A percentile compares a stretch with the other conserved stretches of the same genome.
phyloP scores from a whole-genome alignment of 1,140 invertebrate genomes.

The Paramacrobiotus metropolitanus region DNA sequence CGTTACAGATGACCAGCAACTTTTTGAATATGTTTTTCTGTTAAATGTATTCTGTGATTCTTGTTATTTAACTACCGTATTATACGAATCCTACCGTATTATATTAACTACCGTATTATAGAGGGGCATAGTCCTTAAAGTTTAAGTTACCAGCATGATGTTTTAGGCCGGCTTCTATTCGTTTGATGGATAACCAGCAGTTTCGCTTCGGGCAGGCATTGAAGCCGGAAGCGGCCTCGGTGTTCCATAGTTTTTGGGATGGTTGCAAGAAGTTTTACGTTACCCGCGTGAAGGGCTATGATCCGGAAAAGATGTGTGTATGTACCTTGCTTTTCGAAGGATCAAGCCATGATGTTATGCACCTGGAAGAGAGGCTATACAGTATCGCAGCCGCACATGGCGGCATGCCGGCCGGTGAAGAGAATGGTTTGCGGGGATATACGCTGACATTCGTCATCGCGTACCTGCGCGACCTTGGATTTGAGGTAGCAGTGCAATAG shows the following conservation, averaged over 20 bases:
- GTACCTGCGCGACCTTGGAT: constrained; percentile 45
- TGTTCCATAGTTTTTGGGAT: constrained; percentile 42
- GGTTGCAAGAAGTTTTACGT: constrained; percentile 66
- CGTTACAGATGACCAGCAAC: too few species aligned
- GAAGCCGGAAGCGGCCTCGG: constrained; percentile 43
- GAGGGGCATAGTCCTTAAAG: too few species aligned
- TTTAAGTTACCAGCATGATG: too few species aligned
- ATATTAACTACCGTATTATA: too few species aligned
- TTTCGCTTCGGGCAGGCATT: constrained; percentile 74
- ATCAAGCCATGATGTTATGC: constrained; percentile 36
- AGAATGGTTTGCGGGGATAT: constrained; percentile 81
- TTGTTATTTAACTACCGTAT: too few species aligned
- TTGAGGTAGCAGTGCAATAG: constrained; percentile 14
- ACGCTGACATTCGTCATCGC: constrained; percentile 94
- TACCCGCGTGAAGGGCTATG: constrained; percentile 67
- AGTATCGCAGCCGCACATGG: constrained; percentile 45
- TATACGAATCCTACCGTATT: too few species aligned
- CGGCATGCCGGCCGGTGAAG: constrained; percentile 65
- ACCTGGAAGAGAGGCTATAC: constrained; percentile 56
- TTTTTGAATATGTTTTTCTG: too few species aligned
- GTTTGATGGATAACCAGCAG: constrained; percentile 90
- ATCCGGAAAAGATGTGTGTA: constrained; percentile 54
- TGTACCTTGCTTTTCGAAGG: constrained; percentile 82
- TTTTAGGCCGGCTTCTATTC: constrained; percentile 63
- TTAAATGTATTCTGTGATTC: too few species aligned